Percentiles rank a stretch among this genome's conserved stretches.
Evolutionary conservation across 2,797 vertebrate genomes (phyloP).

Genomic region (Picus viridis): DNA sequence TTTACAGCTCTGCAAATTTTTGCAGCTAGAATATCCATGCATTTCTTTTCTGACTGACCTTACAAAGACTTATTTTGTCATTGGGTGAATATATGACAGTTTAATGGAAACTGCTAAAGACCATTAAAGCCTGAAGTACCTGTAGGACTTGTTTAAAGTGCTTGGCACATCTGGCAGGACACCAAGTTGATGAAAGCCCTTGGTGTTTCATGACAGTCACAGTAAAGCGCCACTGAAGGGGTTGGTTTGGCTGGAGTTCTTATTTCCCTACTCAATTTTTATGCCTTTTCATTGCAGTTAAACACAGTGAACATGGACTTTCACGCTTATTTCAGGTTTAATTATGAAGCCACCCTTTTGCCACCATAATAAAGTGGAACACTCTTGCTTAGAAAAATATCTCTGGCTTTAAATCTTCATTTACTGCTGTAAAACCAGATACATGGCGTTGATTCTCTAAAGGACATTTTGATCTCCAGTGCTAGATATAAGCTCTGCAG

Average conservation of each 20-base stretch:
- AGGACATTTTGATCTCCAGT: background rate
- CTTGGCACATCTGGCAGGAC: conserved; percentile 12
- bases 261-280: conserved; percentile 43
- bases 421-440: background rate
- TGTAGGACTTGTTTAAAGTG: conserved; percentile 34
- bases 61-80: conserved; percentile 22
- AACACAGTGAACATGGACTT: background rate
- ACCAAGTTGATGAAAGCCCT: conserved; percentile 41
- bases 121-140: background rate
- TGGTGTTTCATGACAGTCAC: conserved; percentile 31
- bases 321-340: conserved; percentile 31
- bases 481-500: background rate
- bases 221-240: background rate
- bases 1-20: background rate
- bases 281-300: conserved; percentile 26
- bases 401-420: background rate
- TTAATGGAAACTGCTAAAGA: background rate
- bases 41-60: background rate
- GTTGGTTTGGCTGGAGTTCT: conserved; percentile 23
- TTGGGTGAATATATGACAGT: background rate
- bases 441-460: background rate
- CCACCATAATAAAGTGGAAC: background rate
- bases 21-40: background rate
- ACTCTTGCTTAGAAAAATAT: background rate
- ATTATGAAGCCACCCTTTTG: conserved; percentile 11